Evolutionary conservation across 2,888 invertebrate genomes (phyloP).

Genomic region (Heliconius sara): DNA sequence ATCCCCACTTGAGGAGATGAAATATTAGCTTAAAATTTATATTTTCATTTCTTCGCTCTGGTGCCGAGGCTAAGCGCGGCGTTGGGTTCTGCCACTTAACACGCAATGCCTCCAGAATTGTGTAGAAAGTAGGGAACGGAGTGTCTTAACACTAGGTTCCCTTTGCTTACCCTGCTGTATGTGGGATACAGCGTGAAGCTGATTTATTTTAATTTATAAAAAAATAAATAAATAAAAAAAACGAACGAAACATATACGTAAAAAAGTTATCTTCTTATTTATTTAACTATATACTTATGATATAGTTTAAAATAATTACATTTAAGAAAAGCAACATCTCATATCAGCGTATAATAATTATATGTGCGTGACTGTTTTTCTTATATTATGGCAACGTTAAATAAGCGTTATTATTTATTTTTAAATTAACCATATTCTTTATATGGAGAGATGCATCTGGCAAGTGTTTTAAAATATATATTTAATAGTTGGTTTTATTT

Average conservation of each 20-base stretch:
- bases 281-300: background rate
- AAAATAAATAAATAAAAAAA: too few species aligned
- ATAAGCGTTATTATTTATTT: background rate
- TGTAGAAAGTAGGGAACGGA: too few species aligned
- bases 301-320: background rate
- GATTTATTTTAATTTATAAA: too few species aligned
- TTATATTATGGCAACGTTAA: background rate
- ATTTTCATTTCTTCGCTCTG: too few species aligned
- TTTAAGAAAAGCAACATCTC: conserved; percentile 19
- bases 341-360: conserved; percentile 4
- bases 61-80: too few species aligned
- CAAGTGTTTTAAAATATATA: background rate
- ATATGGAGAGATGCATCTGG: background rate
- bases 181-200: too few species aligned
- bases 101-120: too few species aligned
- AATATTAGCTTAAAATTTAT: too few species aligned
- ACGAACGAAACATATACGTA: background rate
- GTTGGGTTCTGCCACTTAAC: too few species aligned
- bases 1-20: too few species aligned
- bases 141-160: too few species aligned
- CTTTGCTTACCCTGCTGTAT: too few species aligned
- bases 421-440: background rate
- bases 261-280: background rate
- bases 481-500: background rate
- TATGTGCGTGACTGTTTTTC: conserved; percentile 16